Evolutionary conservation across 2,888 invertebrate genomes (phyloP).

Genomic region (Teinopalpus imperialis): DNA sequence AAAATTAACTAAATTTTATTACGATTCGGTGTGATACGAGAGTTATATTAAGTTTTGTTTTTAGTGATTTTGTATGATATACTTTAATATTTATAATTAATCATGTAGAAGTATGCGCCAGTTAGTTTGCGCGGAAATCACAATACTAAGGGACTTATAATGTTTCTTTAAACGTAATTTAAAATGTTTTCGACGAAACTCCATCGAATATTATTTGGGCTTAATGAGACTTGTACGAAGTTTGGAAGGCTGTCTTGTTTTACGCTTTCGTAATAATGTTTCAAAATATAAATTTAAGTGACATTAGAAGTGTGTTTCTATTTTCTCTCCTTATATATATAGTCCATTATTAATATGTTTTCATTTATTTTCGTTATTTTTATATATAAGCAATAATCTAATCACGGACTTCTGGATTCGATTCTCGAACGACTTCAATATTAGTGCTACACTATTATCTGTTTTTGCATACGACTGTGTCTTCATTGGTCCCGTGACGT

Average conservation of each 20-base stretch:
- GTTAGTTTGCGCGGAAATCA: background rate
- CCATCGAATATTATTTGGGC: constrained; percentile 28
- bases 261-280: constrained; percentile 68
- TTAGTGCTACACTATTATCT: too few species aligned
- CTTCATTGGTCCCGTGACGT: too few species aligned
- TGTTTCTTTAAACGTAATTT: constrained; percentile 8
- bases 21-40: constrained; percentile 1
- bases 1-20: background rate
- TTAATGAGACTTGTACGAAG: constrained; percentile 39
- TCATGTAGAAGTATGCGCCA: background rate
- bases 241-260: constrained; percentile 55
- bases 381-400: too few species aligned
- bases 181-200: constrained; percentile 19
- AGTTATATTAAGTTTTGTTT: too few species aligned
- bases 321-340: too few species aligned
- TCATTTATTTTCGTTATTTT: too few species aligned
- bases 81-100: too few species aligned
- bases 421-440: too few species aligned
- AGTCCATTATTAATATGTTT: too few species aligned
- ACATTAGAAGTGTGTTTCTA: constrained; percentile 46
- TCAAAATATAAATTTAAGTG: constrained; percentile 64
- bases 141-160: background rate
- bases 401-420: too few species aligned
- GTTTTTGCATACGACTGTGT: too few species aligned
- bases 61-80: background rate